Percentiles rank a stretch among this genome's conserved stretches.
phyloP scores from a whole-genome alignment of 2,888 invertebrate species.

The Dynastes grantii region DNA sequence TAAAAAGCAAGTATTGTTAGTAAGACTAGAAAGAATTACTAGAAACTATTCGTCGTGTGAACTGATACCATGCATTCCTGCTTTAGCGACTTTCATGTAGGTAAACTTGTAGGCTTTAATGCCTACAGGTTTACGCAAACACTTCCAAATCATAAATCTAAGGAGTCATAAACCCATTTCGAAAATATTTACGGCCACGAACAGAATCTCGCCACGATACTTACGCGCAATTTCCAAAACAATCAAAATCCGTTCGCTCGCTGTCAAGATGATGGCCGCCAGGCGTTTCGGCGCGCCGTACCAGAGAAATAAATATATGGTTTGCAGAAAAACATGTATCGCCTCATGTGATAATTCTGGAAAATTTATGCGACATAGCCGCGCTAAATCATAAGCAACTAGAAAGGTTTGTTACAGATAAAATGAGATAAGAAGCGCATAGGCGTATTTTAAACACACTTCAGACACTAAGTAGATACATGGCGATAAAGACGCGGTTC shows the following conservation, averaged over 20 bases:
- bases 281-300: conserved; percentile 1
- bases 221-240: conserved; percentile 36
- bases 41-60: neutral
- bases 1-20: neutral
- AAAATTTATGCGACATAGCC: conserved; percentile 37
- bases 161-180: conserved; percentile 44
- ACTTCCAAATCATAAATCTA: conserved; percentile 42
- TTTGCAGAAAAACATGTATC: conserved; percentile 7
- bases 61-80: neutral
- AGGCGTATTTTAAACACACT: conserved; percentile 36
- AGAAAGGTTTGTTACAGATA: conserved; percentile 36
- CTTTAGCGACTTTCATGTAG: conserved; percentile 6
- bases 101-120: conserved; percentile 15
- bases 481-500: conserved; percentile 31
- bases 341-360: conserved; percentile 26
- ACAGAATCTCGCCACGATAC: conserved; percentile 8
- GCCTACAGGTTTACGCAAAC: conserved; percentile 8
- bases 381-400: conserved; percentile 40
- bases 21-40: too few relatives aligned
- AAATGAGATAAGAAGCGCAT: conserved; percentile 29
- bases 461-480: conserved; percentile 39
- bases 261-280: neutral
- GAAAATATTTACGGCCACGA: conserved; percentile 33
- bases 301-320: neutral
- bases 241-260: conserved; percentile 22